These are phyloP conservation scores for Azorinus chamasolen DNA, from an alignment of 2,888 invertebrate genomes.

Conservation along the genomic window DNA sequence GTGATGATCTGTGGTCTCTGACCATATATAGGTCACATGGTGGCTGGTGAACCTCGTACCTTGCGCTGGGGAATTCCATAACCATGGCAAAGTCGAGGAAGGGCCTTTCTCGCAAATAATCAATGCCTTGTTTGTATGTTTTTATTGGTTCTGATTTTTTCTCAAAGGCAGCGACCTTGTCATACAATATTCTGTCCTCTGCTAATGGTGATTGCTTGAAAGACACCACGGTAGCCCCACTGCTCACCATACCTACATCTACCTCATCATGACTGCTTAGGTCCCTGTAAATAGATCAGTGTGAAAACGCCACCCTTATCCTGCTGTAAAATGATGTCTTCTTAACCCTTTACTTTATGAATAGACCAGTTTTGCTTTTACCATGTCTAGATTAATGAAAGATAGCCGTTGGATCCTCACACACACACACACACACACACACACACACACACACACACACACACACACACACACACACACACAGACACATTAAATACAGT, in stretches of 20 bases:
- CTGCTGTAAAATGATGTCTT: too few relatives aligned
- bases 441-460: too few relatives aligned
- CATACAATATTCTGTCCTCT: slow-evolving; percentile 18
- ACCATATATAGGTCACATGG: slow-evolving; percentile 80
- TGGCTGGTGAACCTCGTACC: slow-evolving; percentile 64
- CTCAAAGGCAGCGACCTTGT: slow-evolving; percentile 30
- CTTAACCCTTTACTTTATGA: too few relatives aligned
- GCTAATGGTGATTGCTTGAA: slow-evolving; percentile 57
- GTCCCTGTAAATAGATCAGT: slow-evolving; percentile 59
- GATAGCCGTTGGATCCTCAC: too few relatives aligned
- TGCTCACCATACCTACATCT: slow-evolving; percentile 61
- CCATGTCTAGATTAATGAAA: too few relatives aligned
- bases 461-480: too few relatives aligned
- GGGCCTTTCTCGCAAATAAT: slow-evolving; percentile 54
- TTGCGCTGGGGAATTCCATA: slow-evolving; percentile 78
- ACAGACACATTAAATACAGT: too few relatives aligned
- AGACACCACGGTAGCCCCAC: slow-evolving; percentile 65
- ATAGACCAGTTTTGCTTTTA: too few relatives aligned
- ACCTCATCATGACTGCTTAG: slow-evolving; percentile 67
- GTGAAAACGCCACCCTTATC: too few relatives aligned
- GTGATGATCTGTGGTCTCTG: slow-evolving; percentile 58
- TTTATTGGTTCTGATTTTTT: not conserved
- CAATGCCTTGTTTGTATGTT: not conserved
- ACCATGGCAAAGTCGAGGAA: slow-evolving; percentile 72
- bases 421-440: too few relatives aligned